Conservation (phyloP, 2,797 vertebrate genomes). For the Gadopsis bispinosus region DNA sequence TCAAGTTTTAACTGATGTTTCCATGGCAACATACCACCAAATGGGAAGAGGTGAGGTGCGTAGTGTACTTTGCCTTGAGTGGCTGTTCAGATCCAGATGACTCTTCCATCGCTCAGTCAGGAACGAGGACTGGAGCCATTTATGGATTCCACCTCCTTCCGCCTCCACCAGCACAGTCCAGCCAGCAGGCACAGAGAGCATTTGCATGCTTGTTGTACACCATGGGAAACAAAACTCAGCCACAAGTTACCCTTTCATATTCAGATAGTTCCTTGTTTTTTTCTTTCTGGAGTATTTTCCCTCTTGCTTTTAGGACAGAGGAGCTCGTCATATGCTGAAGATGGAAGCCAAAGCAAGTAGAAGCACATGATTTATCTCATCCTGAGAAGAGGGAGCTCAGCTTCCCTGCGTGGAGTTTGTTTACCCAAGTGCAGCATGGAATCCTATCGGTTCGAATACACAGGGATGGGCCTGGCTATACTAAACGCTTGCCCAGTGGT, state of each 20-base stretch:
- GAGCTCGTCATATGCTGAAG: constrained; percentile 18
- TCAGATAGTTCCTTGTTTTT: constrained; percentile 28
- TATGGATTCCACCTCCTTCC: constrained; percentile 64
- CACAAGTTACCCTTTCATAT: constrained; percentile 20
- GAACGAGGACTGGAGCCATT: constrained; percentile 49
- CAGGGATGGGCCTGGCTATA: constrained; percentile 27
- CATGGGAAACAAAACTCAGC: constrained; percentile 16
- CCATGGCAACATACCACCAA: constrained; percentile 77
- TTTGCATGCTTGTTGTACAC: constrained; percentile 16
- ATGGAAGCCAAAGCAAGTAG: constrained; percentile 41
- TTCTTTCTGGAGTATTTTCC: constrained; percentile 4
- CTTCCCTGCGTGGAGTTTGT: constrained; percentile 63
- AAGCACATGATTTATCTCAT: constrained; percentile 52
- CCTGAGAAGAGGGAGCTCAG: constrained; percentile 55
- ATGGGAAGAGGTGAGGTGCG: constrained; percentile 65
- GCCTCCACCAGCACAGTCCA: constrained; percentile 45
- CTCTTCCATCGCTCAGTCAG: constrained; percentile 61
- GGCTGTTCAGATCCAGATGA: constrained; percentile 73
- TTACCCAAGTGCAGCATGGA: constrained; percentile 69
- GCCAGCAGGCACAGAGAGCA: constrained; percentile 39
- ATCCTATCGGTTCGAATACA: constrained; percentile 65
- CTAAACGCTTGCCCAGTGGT: constrained; percentile 53
- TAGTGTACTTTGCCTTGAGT: constrained; percentile 74
- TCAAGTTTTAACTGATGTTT: constrained; percentile 75
- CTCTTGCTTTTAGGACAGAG: constrained; percentile 25